phyloP scores from a whole-genome alignment of 2,888 invertebrate species.

The Cerceris ruficornis region DNA sequence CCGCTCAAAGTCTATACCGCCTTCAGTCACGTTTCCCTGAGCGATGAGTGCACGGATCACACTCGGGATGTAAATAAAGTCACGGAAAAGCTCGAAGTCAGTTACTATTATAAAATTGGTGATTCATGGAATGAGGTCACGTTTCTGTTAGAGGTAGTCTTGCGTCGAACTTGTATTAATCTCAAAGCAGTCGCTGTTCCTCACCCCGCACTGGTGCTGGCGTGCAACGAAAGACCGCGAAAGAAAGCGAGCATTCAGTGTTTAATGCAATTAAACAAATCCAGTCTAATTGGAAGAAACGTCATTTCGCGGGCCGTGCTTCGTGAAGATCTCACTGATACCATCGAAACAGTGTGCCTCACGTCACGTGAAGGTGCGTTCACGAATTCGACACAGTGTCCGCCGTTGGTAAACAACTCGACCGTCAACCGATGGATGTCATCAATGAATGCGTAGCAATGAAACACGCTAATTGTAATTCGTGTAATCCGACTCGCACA shows the following conservation, averaged over 20 bases:
- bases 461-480: slow-evolving; percentile 53
- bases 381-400: not conserved
- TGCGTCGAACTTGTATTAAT: slow-evolving; percentile 75
- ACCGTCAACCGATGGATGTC: slow-evolving; percentile 10
- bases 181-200: slow-evolving; percentile 79
- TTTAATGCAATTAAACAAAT: slow-evolving; percentile 57
- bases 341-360: not conserved
- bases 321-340: slow-evolving; percentile 15
- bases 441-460: slow-evolving; percentile 49
- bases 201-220: slow-evolving; percentile 61
- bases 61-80: slow-evolving; percentile 56
- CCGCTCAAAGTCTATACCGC: slow-evolving; percentile 12
- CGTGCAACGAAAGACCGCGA: slow-evolving; percentile 47
- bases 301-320: slow-evolving; percentile 1
- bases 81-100: slow-evolving; percentile 62
- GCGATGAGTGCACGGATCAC: slow-evolving; percentile 4
- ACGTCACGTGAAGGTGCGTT: not conserved
- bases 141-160: slow-evolving; percentile 65
- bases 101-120: slow-evolving; percentile 80
- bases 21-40: slow-evolving; percentile 16
- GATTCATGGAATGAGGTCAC: slow-evolving; percentile 79
- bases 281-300: slow-evolving; percentile 49
- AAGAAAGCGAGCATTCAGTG: slow-evolving; percentile 39
- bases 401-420: not conserved
- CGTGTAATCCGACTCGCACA: slow-evolving; percentile 41